Evolutionary conservation across 2,888 invertebrate genomes (phyloP).

Genomic region (Troglohyphantes excavatus): DNA sequence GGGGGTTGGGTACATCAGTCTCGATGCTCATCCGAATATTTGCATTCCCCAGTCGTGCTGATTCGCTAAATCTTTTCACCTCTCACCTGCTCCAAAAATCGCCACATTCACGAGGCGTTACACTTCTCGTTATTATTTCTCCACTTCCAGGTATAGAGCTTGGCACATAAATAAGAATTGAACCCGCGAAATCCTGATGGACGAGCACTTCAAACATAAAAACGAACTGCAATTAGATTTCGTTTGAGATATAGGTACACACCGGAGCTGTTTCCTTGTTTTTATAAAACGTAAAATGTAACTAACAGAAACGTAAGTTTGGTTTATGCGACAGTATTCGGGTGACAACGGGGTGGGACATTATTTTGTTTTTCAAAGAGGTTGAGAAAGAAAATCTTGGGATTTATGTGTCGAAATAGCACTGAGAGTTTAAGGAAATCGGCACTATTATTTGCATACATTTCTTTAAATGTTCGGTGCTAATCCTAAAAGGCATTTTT

Average conservation of each 20-base stretch:
- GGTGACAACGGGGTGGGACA: not conserved
- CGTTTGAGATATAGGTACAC: conserved; percentile 36
- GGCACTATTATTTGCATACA: not conserved
- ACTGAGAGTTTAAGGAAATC: not conserved
- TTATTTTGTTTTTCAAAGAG: not conserved
- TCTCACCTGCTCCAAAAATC: conserved; percentile 37
- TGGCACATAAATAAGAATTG: conserved; percentile 50
- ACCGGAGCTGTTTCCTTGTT: conserved; percentile 3
- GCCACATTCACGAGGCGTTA: conserved; percentile 24
- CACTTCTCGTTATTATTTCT: conserved; percentile 28
- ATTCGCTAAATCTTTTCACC: conserved; percentile 32
- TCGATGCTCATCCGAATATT: conserved; percentile 18
- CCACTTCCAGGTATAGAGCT: conserved; percentile 38
- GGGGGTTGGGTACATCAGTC: not conserved
- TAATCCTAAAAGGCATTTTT: too few species aligned
- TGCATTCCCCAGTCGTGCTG: conserved; percentile 34
- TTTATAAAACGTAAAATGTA: conserved; percentile 49
- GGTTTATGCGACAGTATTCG: not conserved
- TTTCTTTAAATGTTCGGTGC: not conserved
- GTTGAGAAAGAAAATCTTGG: not conserved
- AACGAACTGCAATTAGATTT: conserved; percentile 47
- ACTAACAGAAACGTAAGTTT: conserved; percentile 25
- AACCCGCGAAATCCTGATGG: conserved; percentile 63
- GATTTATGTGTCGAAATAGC: not conserved
- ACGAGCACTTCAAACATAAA: conserved; percentile 54